Conservation (phyloP, 2,888 invertebrate genomes). For the Caenorhabditis afra region DNA sequence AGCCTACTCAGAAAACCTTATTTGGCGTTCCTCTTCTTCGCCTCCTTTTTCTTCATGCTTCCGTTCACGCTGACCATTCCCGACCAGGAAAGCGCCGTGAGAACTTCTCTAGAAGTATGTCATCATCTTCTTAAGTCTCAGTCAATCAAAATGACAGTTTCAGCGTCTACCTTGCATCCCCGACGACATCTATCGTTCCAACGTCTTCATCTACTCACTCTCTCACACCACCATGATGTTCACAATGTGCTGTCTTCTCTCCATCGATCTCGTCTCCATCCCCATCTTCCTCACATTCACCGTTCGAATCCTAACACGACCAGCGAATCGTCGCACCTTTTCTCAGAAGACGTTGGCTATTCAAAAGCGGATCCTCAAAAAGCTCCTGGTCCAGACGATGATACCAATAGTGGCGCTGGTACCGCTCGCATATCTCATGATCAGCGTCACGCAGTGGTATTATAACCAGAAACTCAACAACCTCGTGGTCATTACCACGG, state of each 20-base stretch:
- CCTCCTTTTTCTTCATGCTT: background rate
- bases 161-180: too few relatives aligned
- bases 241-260: background rate
- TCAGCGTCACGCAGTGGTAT: background rate
- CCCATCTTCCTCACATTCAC: background rate
- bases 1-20: background rate
- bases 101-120: background rate
- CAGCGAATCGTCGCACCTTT: too few relatives aligned
- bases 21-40: background rate
- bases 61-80: background rate
- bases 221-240: too few relatives aligned
- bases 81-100: background rate
- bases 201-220: too few relatives aligned
- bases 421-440: background rate
- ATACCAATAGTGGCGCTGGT: background rate
- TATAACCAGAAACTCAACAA: background rate
- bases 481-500: background rate
- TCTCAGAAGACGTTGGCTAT: background rate
- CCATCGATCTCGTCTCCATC: background rate
- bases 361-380: background rate
- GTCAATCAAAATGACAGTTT: too few relatives aligned
- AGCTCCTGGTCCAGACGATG: background rate
- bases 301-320: background rate
- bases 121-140: too few relatives aligned
- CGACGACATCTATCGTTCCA: too few relatives aligned